Evolutionary conservation across 2,797 vertebrate species (phyloP).

Genomic region (Pogonophryne albipinna): DNA sequence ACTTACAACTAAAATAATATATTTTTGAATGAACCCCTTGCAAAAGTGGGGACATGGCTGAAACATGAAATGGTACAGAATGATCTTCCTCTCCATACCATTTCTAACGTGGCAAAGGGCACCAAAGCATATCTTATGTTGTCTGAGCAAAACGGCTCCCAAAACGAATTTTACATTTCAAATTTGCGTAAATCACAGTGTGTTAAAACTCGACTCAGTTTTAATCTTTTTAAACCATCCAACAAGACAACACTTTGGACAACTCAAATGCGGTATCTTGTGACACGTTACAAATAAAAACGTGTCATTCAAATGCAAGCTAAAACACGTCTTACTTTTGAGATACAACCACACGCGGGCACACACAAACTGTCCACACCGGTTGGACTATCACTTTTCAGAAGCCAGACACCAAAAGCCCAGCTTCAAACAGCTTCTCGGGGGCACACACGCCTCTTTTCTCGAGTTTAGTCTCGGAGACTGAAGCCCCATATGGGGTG

Average conservation of each 20-base stretch:
- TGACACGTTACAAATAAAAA: slow-evolving; percentile 13
- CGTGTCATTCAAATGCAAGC: neutral
- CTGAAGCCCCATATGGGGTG: neutral
- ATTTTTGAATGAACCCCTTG: neutral
- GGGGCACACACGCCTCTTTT: neutral
- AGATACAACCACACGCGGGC: neutral
- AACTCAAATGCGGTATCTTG: neutral
- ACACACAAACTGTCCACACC: neutral
- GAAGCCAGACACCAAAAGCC: neutral
- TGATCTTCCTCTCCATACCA: neutral
- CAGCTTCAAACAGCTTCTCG: neutral
- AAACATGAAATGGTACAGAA: neutral
- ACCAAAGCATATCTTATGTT: neutral
- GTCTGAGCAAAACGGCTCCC: neutral
- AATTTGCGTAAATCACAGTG: neutral
- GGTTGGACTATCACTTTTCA: neutral
- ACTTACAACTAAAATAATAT: too few relatives aligned
- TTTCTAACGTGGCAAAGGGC: neutral
- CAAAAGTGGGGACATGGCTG: neutral
- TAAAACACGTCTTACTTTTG: neutral
- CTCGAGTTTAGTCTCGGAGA: neutral
- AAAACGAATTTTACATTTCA: neutral
- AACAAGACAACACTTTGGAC: too few relatives aligned
- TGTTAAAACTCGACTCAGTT: neutral
- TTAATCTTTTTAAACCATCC: neutral